phyloP scores from a whole-genome alignment of 1,140 invertebrate genomes.

The Spodoptera frugiperda region DNA sequence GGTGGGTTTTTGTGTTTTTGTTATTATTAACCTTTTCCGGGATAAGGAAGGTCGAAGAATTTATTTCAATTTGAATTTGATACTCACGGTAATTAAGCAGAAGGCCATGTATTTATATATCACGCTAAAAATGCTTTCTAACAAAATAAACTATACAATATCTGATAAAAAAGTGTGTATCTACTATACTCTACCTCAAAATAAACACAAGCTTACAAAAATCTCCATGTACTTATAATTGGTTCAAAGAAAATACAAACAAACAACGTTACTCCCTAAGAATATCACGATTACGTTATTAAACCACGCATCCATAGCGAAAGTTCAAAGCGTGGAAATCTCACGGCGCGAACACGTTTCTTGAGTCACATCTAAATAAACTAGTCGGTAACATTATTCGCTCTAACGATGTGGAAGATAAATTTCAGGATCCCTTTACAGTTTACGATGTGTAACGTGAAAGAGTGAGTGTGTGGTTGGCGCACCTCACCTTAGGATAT shows the following conservation, averaged over 20 bases:
- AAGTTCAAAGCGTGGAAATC: slow-evolving; percentile 34
- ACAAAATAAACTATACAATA: too few relatives aligned
- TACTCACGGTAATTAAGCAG: too few relatives aligned
- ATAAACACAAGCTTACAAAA: neutral
- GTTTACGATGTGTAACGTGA: slow-evolving; percentile 62
- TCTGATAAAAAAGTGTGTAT: too few relatives aligned
- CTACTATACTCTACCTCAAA: too few relatives aligned
- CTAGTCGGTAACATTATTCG: slow-evolving; percentile 76
- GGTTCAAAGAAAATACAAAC: slow-evolving; percentile 7
- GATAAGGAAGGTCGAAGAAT: too few relatives aligned
- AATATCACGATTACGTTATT: slow-evolving; percentile 27
- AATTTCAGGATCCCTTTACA: slow-evolving; percentile 72
- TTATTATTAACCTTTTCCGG: too few relatives aligned
- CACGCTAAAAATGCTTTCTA: too few relatives aligned
- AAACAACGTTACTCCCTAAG: neutral
- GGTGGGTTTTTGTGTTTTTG: too few relatives aligned
- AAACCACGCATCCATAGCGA: neutral
- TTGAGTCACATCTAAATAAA: slow-evolving; percentile 44
- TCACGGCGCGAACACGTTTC: slow-evolving; percentile 18
- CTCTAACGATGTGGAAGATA: slow-evolving; percentile 75
- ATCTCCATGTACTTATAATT: neutral
- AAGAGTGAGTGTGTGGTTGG: slow-evolving; percentile 62
- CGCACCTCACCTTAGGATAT: slow-evolving; percentile 47
- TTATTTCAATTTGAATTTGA: too few relatives aligned
- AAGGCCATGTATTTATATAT: too few relatives aligned